Conservation (phyloP, 2,113 vertebrate genomes). For the Sinocyclocheilus anshuiensis region DNA sequence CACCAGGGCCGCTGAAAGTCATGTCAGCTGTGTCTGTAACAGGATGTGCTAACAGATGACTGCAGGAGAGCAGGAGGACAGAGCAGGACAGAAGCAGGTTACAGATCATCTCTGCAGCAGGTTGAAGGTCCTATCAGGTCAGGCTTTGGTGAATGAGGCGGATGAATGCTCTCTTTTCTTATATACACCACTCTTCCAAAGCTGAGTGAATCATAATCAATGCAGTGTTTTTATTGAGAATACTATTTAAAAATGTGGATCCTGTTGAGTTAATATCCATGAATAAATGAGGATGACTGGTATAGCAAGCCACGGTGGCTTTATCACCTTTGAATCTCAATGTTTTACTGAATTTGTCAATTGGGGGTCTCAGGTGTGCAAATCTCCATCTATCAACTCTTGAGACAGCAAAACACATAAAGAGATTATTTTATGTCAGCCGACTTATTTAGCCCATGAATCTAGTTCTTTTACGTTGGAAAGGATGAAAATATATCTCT, state of each 20-base stretch:
- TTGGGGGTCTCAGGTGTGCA: constrained; percentile 51
- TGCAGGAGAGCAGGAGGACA: constrained; percentile 67
- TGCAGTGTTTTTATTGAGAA: constrained; percentile 47
- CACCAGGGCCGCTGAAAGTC: constrained; percentile 69
- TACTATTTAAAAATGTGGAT: constrained; percentile 24
- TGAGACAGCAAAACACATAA: not conserved
- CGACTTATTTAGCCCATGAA: not conserved
- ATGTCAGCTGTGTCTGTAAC: constrained; percentile 73
- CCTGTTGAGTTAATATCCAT: not conserved
- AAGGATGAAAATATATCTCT: not conserved
- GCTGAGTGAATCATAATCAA: constrained; percentile 7
- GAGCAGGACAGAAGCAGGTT: constrained; percentile 69
- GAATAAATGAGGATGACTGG: constrained; percentile 10
- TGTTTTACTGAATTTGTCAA: constrained; percentile 53
- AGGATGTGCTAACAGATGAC: constrained; percentile 70
- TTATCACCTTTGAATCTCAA: constrained; percentile 31
- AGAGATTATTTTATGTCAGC: not conserved
- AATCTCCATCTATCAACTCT: constrained; percentile 2
- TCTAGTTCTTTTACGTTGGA: not conserved
- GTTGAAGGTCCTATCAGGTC: not conserved
- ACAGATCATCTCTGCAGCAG: constrained; percentile 65
- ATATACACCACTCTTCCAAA: constrained; percentile 62
- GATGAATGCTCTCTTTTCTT: constrained; percentile 53
- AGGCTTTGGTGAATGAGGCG: not conserved
- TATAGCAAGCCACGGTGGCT: not conserved